These are phyloP conservation scores for Oreochromis tanganicae DNA, from an alignment of 2,113 vertebrate genomes.

Conservation along the genomic window DNA sequence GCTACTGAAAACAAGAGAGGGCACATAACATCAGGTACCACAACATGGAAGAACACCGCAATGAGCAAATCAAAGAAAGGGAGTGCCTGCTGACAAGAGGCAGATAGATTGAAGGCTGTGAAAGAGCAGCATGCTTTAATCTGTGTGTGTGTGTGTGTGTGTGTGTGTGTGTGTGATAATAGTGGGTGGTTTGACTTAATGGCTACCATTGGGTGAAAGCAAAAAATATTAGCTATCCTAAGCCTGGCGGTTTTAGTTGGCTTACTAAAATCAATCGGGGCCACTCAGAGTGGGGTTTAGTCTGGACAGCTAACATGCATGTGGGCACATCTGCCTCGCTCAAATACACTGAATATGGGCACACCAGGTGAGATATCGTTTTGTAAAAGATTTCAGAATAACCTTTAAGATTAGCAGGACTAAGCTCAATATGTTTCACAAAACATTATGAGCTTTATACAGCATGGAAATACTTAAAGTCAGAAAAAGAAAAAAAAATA, in stretches of 20 bases:
- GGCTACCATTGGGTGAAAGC: background rate
- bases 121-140: background rate
- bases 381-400: background rate
- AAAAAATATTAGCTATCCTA: background rate
- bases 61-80: conserved; percentile 24
- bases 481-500: background rate
- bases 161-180: background rate
- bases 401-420: background rate
- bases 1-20: background rate
- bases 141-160: background rate
- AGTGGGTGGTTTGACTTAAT: background rate
- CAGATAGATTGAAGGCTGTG: background rate
- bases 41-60: conserved; percentile 19
- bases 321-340: background rate
- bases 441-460: background rate
- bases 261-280: background rate
- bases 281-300: background rate
- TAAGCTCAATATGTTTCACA: background rate
- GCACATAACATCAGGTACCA: background rate
- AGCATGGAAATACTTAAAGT: background rate
- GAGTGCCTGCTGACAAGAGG: background rate
- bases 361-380: background rate
- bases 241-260: background rate
- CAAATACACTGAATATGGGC: background rate
- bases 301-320: background rate